These are phyloP conservation scores for Drosophila nannoptera DNA, from an alignment of 1,140 invertebrate species.

Conservation along the genomic window DNA sequence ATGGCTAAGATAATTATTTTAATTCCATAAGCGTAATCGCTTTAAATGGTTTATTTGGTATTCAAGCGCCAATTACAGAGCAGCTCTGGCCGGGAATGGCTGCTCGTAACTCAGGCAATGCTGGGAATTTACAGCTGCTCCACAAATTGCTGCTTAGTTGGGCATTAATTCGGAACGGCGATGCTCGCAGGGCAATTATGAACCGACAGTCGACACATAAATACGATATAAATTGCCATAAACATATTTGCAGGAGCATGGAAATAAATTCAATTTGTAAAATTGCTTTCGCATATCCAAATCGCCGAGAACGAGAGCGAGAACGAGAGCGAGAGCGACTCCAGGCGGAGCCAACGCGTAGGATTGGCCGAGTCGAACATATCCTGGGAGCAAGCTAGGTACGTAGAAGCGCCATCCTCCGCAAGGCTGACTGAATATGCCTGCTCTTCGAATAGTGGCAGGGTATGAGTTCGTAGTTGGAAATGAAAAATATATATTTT, in stretches of 20 bases:
- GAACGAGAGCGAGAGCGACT: constrained; percentile 1
- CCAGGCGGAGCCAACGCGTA: background rate
- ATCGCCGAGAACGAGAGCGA: constrained; percentile 1
- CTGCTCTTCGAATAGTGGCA: background rate
- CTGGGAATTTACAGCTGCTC: constrained; percentile 42
- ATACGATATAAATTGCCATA: constrained; percentile 66
- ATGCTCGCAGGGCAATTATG: constrained; percentile 58
- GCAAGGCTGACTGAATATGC: background rate
- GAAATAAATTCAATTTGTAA: constrained; percentile 75
- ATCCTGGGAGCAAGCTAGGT: too few species aligned
- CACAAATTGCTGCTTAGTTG: constrained; percentile 53
- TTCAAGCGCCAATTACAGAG: constrained; percentile 27
- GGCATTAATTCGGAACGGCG: constrained; percentile 23
- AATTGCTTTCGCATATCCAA: constrained; percentile 64
- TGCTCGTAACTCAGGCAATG: constrained; percentile 25
- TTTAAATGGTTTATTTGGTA: constrained; percentile 28
- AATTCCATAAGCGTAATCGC: constrained; percentile 28
- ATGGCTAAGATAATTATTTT: constrained; percentile 8
- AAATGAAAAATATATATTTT: constrained; percentile 62
- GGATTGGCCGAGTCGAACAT: background rate
- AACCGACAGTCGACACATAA: constrained; percentile 33
- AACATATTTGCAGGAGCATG: constrained; percentile 63
- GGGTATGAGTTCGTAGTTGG: constrained; percentile 30
- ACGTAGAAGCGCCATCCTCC: too few species aligned
- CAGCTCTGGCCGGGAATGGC: constrained; percentile 13